phyloP scores from a whole-genome alignment of 2,113 vertebrate species.

The Petrocephalus microphthalmus region DNA sequence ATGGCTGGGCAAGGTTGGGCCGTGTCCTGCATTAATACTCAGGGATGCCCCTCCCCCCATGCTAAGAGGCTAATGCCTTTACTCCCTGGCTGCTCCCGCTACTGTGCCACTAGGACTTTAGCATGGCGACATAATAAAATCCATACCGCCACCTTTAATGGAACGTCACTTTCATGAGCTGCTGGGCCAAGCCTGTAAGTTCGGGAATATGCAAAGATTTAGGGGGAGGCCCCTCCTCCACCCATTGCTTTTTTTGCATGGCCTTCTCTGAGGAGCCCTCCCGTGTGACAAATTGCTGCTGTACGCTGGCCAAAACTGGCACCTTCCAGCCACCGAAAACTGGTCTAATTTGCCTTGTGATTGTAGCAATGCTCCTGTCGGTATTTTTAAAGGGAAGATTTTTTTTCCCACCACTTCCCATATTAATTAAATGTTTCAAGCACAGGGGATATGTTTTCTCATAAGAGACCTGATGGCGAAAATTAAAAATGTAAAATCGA shows the following conservation, averaged over 20 bases:
- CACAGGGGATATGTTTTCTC: not conserved
- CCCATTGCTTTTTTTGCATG: not conserved
- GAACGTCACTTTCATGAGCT: not conserved
- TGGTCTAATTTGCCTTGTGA: not conserved
- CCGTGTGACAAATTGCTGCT: constrained; percentile 7
- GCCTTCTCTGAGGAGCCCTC: not conserved
- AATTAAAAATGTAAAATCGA: not conserved
- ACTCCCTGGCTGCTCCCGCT: not conserved
- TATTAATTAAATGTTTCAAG: not conserved
- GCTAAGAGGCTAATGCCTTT: not conserved
- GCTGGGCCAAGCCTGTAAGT: not conserved
- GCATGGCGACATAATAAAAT: not conserved
- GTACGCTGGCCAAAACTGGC: not conserved
- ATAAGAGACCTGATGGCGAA: not conserved
- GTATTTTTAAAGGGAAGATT: not conserved
- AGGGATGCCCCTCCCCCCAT: not conserved
- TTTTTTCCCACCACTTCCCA: constrained; percentile 8
- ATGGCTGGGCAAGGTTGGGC: not conserved
- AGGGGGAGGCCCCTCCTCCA: not conserved
- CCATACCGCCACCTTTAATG: not conserved
- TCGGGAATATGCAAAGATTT: not conserved
- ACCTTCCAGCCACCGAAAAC: not conserved
- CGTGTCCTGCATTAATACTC: not conserved
- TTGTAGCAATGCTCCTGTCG: not conserved
- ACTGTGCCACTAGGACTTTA: not conserved